Percentiles rank a stretch among this genome's conserved stretches.
Evolutionary conservation across 2,888 invertebrate species (phyloP).

Genomic region (Ectemnius continuus): DNA sequence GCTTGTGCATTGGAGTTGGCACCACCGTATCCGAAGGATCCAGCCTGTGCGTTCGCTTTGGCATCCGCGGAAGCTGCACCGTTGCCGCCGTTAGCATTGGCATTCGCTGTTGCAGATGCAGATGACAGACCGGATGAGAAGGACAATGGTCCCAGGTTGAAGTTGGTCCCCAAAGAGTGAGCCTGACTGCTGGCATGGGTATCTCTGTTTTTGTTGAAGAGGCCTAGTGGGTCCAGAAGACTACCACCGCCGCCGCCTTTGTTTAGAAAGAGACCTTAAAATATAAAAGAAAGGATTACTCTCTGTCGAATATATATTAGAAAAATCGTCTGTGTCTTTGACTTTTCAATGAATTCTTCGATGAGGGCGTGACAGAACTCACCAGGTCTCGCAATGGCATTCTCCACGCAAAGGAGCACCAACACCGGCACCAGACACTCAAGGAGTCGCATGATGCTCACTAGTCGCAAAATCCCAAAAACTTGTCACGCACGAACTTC

Average conservation of each 20-base stretch:
- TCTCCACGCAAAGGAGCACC: constrained; percentile 61
- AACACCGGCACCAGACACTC: constrained; percentile 68
- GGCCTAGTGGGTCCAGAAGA: constrained; percentile 68
- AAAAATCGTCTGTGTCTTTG: not conserved
- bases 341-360: not conserved
- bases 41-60: constrained; percentile 49
- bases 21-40: constrained; percentile 23
- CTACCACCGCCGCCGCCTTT: constrained; percentile 18
- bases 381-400: constrained; percentile 66
- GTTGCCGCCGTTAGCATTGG: constrained; percentile 18
- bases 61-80: constrained; percentile 47
- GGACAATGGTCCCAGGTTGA: constrained; percentile 68
- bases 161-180: constrained; percentile 54
- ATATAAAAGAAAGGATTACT: not conserved
- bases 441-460: constrained; percentile 58
- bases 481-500: constrained; percentile 17
- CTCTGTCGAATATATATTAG: not conserved
- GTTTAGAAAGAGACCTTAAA: constrained; percentile 49
- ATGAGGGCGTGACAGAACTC: constrained; percentile 42
- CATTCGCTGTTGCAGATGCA: constrained; percentile 60
- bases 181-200: constrained; percentile 53
- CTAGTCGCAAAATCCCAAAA: constrained; percentile 13
- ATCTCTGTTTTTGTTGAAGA: constrained; percentile 53
- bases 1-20: constrained; percentile 44
- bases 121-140: constrained; percentile 58